Evolutionary conservation across 2,888 invertebrate species (phyloP).

Genomic region (Spatulosminthurus flaviceps): DNA sequence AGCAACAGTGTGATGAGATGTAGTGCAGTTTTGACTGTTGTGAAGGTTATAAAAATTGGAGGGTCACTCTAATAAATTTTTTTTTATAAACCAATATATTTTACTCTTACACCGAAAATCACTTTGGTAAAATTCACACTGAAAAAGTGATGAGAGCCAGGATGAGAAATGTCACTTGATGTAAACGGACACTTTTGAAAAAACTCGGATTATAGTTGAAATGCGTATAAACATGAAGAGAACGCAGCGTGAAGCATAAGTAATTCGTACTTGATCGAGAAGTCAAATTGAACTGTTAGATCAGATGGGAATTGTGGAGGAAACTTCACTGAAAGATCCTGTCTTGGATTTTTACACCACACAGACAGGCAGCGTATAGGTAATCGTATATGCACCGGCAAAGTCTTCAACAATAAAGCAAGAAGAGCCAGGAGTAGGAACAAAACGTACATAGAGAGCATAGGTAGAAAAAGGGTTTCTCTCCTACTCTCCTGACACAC

Average conservation of each 20-base stretch:
- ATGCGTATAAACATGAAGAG: neutral
- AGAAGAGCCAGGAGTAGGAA: no score
- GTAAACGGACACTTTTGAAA: neutral
- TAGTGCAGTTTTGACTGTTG: neutral
- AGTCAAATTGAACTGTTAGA: constrained; percentile 44
- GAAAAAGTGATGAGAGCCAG: no score
- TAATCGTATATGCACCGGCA: neutral
- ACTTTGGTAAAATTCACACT: neutral
- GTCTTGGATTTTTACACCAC: neutral
- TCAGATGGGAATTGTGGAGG: constrained; percentile 37
- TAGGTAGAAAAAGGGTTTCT: constrained; percentile 43
- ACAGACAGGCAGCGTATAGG: neutral
- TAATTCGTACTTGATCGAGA: constrained; percentile 43
- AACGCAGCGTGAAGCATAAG: constrained; percentile 16
- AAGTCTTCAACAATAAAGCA: no score
- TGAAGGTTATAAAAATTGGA: neutral
- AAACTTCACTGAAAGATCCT: constrained; percentile 6
- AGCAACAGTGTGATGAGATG: neutral
- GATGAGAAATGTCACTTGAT: no score
- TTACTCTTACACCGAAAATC: neutral
- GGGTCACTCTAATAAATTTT: neutral
- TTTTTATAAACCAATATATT: neutral
- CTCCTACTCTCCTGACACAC: constrained; percentile 18
- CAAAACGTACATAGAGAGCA: constrained; percentile 13
- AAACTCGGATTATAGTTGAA: neutral